phyloP scores from a whole-genome alignment of 2,113 vertebrate genomes.

The Pteronura brasiliensis region DNA sequence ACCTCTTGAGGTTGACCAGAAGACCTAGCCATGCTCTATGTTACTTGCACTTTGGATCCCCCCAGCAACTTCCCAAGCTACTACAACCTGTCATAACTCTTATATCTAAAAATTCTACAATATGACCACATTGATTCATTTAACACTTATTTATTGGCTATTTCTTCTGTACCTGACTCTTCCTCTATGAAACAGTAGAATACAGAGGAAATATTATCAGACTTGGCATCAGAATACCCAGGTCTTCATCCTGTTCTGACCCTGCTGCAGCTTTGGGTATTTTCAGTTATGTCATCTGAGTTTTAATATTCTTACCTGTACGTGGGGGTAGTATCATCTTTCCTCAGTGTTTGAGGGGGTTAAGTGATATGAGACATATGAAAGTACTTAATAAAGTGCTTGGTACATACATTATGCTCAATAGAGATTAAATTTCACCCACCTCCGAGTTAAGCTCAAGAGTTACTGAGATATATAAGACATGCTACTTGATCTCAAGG shows the following conservation, averaged over 20 bases:
- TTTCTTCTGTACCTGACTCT: background rate
- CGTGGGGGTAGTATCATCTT: background rate
- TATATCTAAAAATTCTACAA: background rate
- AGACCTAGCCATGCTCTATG: background rate
- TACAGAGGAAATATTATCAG: background rate
- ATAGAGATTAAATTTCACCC: background rate
- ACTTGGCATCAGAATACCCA: background rate
- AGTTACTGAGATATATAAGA: background rate
- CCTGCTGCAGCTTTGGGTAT: background rate
- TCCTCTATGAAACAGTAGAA: background rate
- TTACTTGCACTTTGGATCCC: background rate
- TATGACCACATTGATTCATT: background rate
- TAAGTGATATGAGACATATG: background rate
- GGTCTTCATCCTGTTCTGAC: background rate
- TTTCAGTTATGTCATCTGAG: background rate
- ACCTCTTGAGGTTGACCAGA: background rate
- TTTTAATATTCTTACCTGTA: background rate
- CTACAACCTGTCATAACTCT: background rate
- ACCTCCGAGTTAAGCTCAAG: background rate
- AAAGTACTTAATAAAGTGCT: background rate
- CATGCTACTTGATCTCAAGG: background rate
- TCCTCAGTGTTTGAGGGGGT: background rate
- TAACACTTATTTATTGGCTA: background rate
- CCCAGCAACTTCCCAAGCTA: background rate
- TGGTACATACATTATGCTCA: background rate